Base-by-base conservation (phyloP, 2,797 vertebrate genomes). In the Craterocephalus amniculus region DNA sequence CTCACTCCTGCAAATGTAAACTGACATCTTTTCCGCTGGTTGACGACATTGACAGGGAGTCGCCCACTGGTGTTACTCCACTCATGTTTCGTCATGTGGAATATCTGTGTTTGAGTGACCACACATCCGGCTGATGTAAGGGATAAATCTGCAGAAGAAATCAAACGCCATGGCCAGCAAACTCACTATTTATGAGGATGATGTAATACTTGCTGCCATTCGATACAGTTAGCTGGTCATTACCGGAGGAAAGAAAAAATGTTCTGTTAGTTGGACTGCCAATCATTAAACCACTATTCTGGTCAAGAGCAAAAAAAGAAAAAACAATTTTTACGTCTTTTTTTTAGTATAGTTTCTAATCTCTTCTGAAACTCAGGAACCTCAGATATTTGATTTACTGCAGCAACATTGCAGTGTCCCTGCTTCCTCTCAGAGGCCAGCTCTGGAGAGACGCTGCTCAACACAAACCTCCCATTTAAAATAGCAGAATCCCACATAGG, bases 401-500 rank as follows among this genome's bases (percentile, higher is more conserved):
- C 55, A 66, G 63, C 20, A 55, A n/a, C 57, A 38, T 2, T 49
- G 26, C 63, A 51, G 60, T n/a, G 43, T 64, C 54, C 29, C 63
- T 1, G 11, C 58, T 83, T 85, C 80, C 76, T 77, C 67, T 51
- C 70, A 72, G 31, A 74, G 62, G 54, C 65, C 48, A 20, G 73
- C 43, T 60, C 63, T 73, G 26, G 65, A 64, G 38, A 68, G 7
- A 43, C 14, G 2, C 24, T 26, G 22, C 24, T 59, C 38, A 24
- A 20, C 61, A 83, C 83, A 78, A 70, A 63, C 58, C 27, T 58
- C 24, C 71, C 71, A 66, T 81, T 86, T 78, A 74, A 58, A 78
- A 61, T 1, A 16, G 20, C 20, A 26, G 34, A 18, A 40, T 70
- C 67, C 29, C 16, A 22, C 59, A 61, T 54, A 77, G 74, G 36